Evolutionary conservation across 2,797 vertebrate species (phyloP).

Genomic region (Megalops cyprinoides): DNA sequence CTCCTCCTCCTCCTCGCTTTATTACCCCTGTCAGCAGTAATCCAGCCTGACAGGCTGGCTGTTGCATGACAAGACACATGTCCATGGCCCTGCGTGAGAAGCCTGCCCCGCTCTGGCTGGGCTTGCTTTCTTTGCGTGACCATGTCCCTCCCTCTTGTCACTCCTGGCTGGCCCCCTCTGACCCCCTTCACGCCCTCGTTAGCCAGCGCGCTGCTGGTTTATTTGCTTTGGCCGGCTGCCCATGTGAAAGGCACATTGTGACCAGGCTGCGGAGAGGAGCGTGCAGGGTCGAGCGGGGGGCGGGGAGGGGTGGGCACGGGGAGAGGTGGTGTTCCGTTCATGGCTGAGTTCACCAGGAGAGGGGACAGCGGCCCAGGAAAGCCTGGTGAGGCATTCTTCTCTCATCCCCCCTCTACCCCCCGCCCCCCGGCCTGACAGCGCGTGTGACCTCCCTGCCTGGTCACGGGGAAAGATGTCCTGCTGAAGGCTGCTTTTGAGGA

Average conservation of each 20-base stretch:
- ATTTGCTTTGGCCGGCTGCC: slow-evolving; percentile 73
- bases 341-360: neutral
- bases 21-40: slow-evolving; percentile 67
- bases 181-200: slow-evolving; percentile 71
- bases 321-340: slow-evolving; percentile 20
- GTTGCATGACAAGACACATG: slow-evolving; percentile 73
- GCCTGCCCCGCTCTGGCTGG: slow-evolving; percentile 62
- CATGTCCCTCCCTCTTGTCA: slow-evolving; percentile 71
- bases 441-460: slow-evolving; percentile 53
- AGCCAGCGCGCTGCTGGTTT: slow-evolving; percentile 70
- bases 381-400: slow-evolving; percentile 26
- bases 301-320: slow-evolving; percentile 50
- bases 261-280: slow-evolving; percentile 40
- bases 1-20: slow-evolving; percentile 54
- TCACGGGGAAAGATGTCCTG: slow-evolving; percentile 52
- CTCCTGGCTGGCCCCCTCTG: slow-evolving; percentile 57
- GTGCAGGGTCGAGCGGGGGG: no score
- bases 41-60: slow-evolving; percentile 66
- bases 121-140: slow-evolving; percentile 77
- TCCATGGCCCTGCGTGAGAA: slow-evolving; percentile 77
- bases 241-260: slow-evolving; percentile 66
- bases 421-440: slow-evolving; percentile 36
- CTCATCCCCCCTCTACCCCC: neutral
- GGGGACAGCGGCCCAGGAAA: neutral
- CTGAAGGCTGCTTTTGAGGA: slow-evolving; percentile 61